Conservation (phyloP, 2,888 invertebrate genomes). For the Psylliodes chrysocephalus region DNA sequence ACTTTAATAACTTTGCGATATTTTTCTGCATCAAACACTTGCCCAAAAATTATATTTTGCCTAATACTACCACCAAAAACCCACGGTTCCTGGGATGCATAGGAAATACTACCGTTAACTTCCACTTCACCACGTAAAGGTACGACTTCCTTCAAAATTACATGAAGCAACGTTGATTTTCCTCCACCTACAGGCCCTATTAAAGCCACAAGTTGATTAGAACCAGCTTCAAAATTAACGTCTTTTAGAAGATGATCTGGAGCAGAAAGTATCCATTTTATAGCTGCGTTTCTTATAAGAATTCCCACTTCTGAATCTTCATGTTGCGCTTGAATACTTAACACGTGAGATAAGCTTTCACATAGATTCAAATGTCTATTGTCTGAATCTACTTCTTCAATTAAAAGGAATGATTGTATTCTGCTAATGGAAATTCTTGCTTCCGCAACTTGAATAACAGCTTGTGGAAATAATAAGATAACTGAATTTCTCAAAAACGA, state of each 20-base stretch:
- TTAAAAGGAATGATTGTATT: conserved; percentile 70
- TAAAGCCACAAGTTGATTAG: conserved; percentile 58
- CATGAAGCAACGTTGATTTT: conserved; percentile 68
- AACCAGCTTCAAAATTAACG: conserved; percentile 33
- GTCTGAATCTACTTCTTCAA: conserved; percentile 46
- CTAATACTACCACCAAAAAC: conserved; percentile 81
- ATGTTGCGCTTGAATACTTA: neutral
- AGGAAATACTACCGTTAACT: conserved; percentile 29
- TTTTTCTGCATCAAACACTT: conserved; percentile 72
- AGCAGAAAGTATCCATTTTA: conserved; percentile 39
- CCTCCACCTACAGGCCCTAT: conserved; percentile 74
- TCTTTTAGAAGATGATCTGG: conserved; percentile 36
- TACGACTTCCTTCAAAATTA: conserved; percentile 76
- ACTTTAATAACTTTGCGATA: conserved; percentile 75
- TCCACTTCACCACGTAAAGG: conserved; percentile 67
- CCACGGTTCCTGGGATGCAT: conserved; percentile 87
- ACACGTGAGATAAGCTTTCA: neutral
- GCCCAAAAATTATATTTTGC: conserved; percentile 93
- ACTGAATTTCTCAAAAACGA: conserved; percentile 75
- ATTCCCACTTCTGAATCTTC: conserved; percentile 7
- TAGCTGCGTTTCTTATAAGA: conserved; percentile 31
- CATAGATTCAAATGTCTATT: neutral
- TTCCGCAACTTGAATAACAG: conserved; percentile 78
- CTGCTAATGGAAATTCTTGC: conserved; percentile 45
- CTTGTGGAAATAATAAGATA: conserved; percentile 73